Conservation (phyloP, 2,888 invertebrate genomes). For the Chrysolina americana region DNA sequence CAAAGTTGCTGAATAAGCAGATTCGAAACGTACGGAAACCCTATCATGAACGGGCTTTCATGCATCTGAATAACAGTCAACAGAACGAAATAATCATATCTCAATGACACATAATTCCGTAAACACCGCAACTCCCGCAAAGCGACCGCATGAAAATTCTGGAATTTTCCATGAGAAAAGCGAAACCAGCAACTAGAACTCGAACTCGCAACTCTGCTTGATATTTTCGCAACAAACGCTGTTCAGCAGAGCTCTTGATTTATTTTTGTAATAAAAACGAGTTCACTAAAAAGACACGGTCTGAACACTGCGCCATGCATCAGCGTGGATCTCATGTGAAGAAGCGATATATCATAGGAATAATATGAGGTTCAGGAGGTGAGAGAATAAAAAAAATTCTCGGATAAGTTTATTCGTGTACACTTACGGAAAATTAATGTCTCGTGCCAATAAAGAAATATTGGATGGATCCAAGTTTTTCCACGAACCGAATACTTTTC, state of each 20-base stretch:
- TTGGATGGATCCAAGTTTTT: background rate
- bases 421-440: background rate
- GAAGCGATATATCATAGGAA: conserved; percentile 61
- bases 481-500: background rate
- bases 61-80: background rate
- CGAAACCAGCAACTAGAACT: conserved; percentile 9
- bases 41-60: too few relatives aligned
- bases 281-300: conserved; percentile 55
- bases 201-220: conserved; percentile 12
- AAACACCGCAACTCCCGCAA: background rate
- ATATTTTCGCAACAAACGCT: conserved; percentile 20
- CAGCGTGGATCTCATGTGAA: conserved; percentile 61
- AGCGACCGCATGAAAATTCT: background rate
- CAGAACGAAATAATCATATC: background rate
- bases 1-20: too few relatives aligned
- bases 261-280: conserved; percentile 56
- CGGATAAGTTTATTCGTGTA: conserved; percentile 13
- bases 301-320: conserved; percentile 55
- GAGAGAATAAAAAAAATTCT: conserved; percentile 33
- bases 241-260: conserved; percentile 45
- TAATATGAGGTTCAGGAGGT: conserved; percentile 63
- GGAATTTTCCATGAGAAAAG: background rate
- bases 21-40: too few relatives aligned
- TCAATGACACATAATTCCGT: background rate
- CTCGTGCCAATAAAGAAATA: background rate